A percentile compares a stretch with the other conserved stretches of the same genome.
Evolutionary conservation across 2,888 invertebrate species (phyloP).

Genomic region (Trissolcus japonicus): DNA sequence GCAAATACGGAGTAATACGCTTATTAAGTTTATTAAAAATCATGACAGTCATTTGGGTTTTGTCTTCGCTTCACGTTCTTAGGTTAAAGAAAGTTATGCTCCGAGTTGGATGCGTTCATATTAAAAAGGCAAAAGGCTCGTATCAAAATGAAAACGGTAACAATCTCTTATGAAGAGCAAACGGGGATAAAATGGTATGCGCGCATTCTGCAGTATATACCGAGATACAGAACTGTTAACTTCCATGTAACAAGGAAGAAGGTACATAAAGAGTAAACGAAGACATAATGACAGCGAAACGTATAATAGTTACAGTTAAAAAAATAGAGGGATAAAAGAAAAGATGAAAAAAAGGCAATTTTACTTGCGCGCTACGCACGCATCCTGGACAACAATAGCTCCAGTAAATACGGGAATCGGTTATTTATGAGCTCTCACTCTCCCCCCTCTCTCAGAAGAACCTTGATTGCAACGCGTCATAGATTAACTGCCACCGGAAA

Average conservation of each 20-base stretch:
- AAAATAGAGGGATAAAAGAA: too few relatives aligned
- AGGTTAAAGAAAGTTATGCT: slow-evolving; percentile 43
- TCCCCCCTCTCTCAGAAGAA: slow-evolving; percentile 29
- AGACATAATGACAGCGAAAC: slow-evolving; percentile 50
- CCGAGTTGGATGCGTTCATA: slow-evolving; percentile 37
- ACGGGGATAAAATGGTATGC: slow-evolving; percentile 12
- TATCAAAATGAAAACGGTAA: slow-evolving; percentile 44
- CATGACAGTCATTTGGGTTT: slow-evolving; percentile 28
- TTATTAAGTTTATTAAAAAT: slow-evolving; percentile 39
- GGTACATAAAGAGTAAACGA: slow-evolving; percentile 49
- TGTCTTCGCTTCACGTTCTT: slow-evolving; percentile 37
- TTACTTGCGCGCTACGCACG: slow-evolving; percentile 41
- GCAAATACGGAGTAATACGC: slow-evolving; percentile 10
- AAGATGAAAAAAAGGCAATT: slow-evolving; percentile 39
- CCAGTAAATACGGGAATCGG: slow-evolving; percentile 46
- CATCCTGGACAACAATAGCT: slow-evolving; percentile 48
- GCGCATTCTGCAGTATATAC: slow-evolving; percentile 24
- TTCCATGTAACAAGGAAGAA: slow-evolving; percentile 35
- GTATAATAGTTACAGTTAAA: slow-evolving; percentile 39
- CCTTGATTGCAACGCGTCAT: slow-evolving; percentile 58
- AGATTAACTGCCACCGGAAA: slow-evolving; percentile 58
- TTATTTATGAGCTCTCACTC: slow-evolving; percentile 52
- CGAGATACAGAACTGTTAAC: slow-evolving; percentile 42
- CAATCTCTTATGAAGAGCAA: slow-evolving; percentile 43
- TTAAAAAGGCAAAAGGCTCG: slow-evolving; percentile 44